Evolutionary conservation across 2,888 invertebrate species (phyloP), one percentile per base, ranked within the genome.

Genomic region (Elaeidobius kamerunicus): DNA sequence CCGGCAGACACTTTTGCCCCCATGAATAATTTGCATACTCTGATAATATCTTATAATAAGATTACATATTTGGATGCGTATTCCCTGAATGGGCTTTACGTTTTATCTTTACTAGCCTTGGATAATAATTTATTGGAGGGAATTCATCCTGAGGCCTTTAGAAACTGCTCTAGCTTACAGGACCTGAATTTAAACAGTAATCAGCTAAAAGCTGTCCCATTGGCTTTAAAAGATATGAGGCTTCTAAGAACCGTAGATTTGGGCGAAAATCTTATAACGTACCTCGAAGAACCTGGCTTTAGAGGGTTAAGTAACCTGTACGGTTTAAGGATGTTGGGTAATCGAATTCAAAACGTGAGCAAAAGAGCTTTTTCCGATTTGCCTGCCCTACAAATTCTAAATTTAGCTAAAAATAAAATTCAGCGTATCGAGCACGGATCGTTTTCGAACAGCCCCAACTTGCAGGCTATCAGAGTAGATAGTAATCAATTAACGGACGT

Each of bases 141-240:
- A 63, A 83, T 94, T 55, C 91, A 93, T 72, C 84, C 87, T 38
- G 89, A 91, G 68, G 91, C 92, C 53, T 92, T 94, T 69, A 81
- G 87, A 66, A 94, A 94, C 76, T 92, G 92, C 69, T 91, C 91
- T 61, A 88, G 89, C 57, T 78, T 94, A 67, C 88, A 91, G 75
- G 93, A 93, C 75, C 79, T 95, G 63, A 91, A 92, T 77, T 78
- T 94, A 67, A 91, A 91, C 74, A 89, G 88, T 55, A 94, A 94
- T 75, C 82, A 84, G 67, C 77, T 94, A 65, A 85, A 85, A 68
- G 79, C 81, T 63, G 83, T 92, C 64, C 93, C 93, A 36, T 73
- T 84, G 65, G 92, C 92, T 17, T 73, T 94, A 55, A 82, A 85
- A 69, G 88, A 91, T 74, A 88, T 93, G 86, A 82, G 88, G 60